Conservation (phyloP, 1,140 invertebrate species). For the Panulirus ornatus region DNA sequence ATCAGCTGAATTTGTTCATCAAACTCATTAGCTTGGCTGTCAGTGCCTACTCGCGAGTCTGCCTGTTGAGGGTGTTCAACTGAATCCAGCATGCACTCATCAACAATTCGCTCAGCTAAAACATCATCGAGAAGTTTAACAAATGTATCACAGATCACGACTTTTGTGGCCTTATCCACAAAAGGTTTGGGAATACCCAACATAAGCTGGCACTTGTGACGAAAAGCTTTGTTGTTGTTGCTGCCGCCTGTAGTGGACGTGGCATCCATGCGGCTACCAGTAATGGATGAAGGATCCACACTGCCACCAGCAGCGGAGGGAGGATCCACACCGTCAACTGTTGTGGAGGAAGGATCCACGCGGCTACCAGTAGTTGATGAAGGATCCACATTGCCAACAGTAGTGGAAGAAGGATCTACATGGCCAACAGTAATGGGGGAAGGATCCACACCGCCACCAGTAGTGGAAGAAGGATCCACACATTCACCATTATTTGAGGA, state of each 20-base stretch:
- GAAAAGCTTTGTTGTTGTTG: neutral
- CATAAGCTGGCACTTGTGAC: constrained; percentile 5
- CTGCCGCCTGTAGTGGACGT: neutral
- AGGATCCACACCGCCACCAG: neutral
- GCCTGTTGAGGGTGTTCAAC: neutral
- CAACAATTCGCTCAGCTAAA: neutral
- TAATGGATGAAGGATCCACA: neutral
- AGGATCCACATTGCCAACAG: no score
- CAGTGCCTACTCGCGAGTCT: neutral
- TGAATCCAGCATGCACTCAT: neutral
- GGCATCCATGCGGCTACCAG: neutral
- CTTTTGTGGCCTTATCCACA: neutral
- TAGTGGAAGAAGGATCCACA: no score
- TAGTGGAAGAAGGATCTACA: no score
- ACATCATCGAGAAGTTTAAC: constrained; percentile 4
- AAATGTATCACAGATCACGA: constrained; percentile 1
- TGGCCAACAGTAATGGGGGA: no score
- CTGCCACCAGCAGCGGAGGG: neutral
- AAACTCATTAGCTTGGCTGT: neutral
- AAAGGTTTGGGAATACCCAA: neutral
- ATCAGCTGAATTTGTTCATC: neutral
- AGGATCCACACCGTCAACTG: neutral
- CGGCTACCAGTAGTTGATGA: no score
- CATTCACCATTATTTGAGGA: no score
- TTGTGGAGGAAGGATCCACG: neutral